Conservation (phyloP, 1,140 invertebrate species). For the Cheumatopsyche charites region DNA sequence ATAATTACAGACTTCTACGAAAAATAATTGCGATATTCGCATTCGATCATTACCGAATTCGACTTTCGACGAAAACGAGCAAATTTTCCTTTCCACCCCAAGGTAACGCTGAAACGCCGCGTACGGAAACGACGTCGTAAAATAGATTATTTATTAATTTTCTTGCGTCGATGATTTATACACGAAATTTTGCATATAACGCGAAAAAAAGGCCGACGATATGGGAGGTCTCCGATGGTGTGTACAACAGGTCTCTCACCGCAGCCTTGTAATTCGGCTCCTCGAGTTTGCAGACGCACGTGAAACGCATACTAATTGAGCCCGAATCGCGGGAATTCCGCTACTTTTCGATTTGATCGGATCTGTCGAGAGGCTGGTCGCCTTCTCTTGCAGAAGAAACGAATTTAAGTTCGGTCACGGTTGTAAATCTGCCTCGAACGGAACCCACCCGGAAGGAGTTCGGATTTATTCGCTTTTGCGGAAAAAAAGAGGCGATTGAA, state of each 20-base stretch:
- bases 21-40: not conserved
- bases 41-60: not conserved
- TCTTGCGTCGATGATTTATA: constrained; percentile 9
- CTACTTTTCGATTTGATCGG: not conserved
- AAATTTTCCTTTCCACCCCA: not conserved
- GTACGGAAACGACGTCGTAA: constrained; percentile 7
- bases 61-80: not conserved
- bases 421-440: no score
- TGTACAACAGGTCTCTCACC: constrained; percentile 33
- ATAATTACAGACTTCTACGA: not conserved
- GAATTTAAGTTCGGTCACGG: no score
- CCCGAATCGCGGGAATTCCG: constrained; percentile 7
- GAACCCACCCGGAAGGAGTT: no score
- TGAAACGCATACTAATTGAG: constrained; percentile 33
- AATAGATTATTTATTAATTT: constrained; percentile 23
- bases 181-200: constrained; percentile 28
- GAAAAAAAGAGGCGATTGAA: not conserved
- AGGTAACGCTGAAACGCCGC: not conserved
- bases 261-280: constrained; percentile 32
- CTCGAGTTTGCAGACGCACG: constrained; percentile 12
- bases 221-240: constrained; percentile 30
- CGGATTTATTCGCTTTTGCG: no score
- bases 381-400: no score
- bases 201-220: constrained; percentile 13
- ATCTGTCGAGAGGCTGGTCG: not conserved